Base-by-base conservation (phyloP, 1,140 invertebrate genomes). In the Drosophila cardini region DNA sequence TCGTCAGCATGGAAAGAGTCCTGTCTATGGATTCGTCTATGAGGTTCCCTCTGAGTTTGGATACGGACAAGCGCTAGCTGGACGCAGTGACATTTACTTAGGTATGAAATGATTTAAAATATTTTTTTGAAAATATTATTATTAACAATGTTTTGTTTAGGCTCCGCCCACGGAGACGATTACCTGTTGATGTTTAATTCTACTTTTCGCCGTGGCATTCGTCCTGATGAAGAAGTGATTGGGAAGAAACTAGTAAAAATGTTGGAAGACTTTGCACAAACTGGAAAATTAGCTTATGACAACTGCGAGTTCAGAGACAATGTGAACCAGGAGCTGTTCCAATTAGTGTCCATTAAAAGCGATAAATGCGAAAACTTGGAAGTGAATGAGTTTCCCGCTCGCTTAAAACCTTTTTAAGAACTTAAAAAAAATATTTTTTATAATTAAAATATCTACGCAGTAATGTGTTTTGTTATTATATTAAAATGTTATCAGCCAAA, bases 81-180 rank as follows among this genome's bases (percentile, higher is more conserved):
- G 46, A 10, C 67, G 81, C 4, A 48, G 46, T 1, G 78, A 80
- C 34, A 40, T 75, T n/a, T 18, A 56, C 45, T 63, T 80, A 53
- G 80, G 78, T 78, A 62, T 42, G 21, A 9, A 11, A 45, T 9
- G 9, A 15, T 5, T 52, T 9, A 0, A 26, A 26, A 26, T 10
- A 2, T 52, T 4, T 21, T 2, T 11, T 16, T 16, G 6, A 10
- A 21, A 13, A 38, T 8, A 26, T 40, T 16, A 4, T 15, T 11
- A 55, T 38, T 8, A 34, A 26, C 1, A 11, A 52, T 42, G 7
- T 21, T 26, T 1, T 18, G 32, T 26, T 6, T n/a, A 81, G 81
- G 81, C 4, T 74, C 78, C 43, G 46, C 77, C 2, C 81, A 84
- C 65, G 72, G 61, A n/a, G 81, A 84, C n/a, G 81, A 84, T 43